Percentiles rank a stretch among this genome's conserved stretches.
phyloP scores from a whole-genome alignment of 2,888 invertebrate species.

The Plemyria rubiginata region DNA sequence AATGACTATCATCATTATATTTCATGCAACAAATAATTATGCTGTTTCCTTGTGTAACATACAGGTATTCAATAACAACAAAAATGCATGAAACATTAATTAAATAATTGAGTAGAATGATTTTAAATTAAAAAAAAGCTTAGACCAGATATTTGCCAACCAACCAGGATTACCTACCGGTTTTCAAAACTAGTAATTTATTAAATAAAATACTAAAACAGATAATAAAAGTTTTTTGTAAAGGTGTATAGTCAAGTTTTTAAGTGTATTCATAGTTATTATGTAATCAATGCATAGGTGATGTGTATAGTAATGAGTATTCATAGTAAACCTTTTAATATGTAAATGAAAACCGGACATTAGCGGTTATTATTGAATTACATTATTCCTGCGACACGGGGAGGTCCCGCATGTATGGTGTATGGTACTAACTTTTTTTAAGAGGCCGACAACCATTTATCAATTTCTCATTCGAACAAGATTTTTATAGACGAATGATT shows the following conservation, averaged over 20 bases:
- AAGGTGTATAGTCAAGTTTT: background rate
- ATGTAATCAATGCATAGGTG: constrained; percentile 10
- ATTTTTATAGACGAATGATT: too few species aligned
- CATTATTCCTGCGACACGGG: constrained; percentile 6
- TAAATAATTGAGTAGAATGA: too few species aligned
- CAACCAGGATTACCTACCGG: constrained; percentile 1
- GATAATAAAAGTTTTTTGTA: background rate
- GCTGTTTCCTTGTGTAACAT: too few species aligned
- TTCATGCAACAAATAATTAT: too few species aligned
- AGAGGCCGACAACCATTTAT: too few species aligned
- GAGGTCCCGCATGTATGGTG: constrained; percentile 12
- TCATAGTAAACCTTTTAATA: constrained; percentile 13
- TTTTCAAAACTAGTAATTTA: background rate
- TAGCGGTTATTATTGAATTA: constrained; percentile 7
- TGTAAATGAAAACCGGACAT: constrained; percentile 15
- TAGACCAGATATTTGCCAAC: background rate
- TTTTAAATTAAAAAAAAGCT: too few species aligned
- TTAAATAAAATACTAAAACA: background rate
- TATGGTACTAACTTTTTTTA: too few species aligned
- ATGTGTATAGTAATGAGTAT: constrained; percentile 11
- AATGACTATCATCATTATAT: too few species aligned
- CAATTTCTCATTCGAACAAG: too few species aligned
- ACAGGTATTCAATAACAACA: too few species aligned
- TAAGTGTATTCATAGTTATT: constrained; percentile 1
- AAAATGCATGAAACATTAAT: too few species aligned